Conservation (phyloP, 37 sponge, comb jelly and placozoan genomes). For the Axinella damicornis region DNA sequence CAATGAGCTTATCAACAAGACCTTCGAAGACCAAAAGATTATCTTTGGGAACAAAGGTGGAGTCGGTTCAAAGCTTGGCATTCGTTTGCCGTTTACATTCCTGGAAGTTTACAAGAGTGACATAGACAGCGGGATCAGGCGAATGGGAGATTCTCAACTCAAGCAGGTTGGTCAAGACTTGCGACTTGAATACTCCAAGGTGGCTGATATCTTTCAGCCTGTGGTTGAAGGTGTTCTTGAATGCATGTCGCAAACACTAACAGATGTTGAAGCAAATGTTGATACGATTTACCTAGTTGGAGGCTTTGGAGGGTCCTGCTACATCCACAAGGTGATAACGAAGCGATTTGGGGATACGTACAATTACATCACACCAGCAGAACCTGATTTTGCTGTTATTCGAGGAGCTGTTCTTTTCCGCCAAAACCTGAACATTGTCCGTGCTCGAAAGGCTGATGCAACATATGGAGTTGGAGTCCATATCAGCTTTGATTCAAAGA, state of each 20-base stretch:
- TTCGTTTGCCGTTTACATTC: not conserved
- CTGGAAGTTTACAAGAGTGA: not conserved
- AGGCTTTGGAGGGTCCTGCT: conserved; percentile 52
- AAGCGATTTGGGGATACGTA: not conserved
- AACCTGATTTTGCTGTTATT: conserved; percentile 2
- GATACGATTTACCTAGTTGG: conserved; percentile 39
- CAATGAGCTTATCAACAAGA: conserved; percentile 9
- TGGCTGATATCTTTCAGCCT: conserved; percentile 26
- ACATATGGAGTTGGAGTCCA: conserved; percentile 22
- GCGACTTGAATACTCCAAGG: not conserved
- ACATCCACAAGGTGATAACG: not conserved
- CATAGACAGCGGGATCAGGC: not conserved
- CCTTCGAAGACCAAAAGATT: conserved; percentile 39
- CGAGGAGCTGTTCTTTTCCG: conserved; percentile 36
- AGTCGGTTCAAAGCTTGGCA: not conserved
- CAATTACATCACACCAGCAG: not conserved
- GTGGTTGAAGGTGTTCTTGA: conserved; percentile 4
- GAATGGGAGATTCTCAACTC: not conserved
- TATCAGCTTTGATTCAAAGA: not conserved
- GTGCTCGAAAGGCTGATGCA: conserved; percentile 33
- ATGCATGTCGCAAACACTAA: not conserved
- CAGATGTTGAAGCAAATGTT: not conserved
- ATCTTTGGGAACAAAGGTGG: conserved; percentile 14
- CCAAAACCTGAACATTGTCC: conserved; percentile 12
- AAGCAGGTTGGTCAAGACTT: not conserved